These are phyloP conservation scores for Gallirallus australis DNA, from an alignment of 2,797 vertebrate species.

Conservation along the genomic window DNA sequence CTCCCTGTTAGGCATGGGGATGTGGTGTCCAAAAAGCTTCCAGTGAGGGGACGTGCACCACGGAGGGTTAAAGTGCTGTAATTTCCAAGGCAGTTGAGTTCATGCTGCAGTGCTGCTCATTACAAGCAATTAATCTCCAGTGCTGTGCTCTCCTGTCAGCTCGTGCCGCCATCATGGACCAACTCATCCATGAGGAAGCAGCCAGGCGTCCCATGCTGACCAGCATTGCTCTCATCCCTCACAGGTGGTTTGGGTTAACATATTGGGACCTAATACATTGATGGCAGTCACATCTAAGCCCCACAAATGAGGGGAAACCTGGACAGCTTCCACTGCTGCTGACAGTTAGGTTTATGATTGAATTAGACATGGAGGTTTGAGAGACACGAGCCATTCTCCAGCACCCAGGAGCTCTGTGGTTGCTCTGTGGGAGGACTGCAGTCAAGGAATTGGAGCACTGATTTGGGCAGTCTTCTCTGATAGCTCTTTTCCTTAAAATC, in stretches of 20 bases:
- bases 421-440: not conserved
- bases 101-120: constrained; percentile 40
- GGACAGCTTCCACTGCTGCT: not conserved
- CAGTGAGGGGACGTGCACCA: not conserved
- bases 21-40: not conserved
- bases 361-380: not conserved
- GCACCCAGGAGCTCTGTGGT: not conserved
- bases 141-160: constrained; percentile 48
- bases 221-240: not conserved
- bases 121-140: constrained; percentile 69
- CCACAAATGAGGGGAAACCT: not conserved
- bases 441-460: not conserved
- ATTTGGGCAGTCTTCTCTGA: not conserved
- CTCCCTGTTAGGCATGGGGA: not conserved
- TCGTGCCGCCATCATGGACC: not conserved
- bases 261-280: not conserved
- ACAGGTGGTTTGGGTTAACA: not conserved
- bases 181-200: constrained; percentile 34
- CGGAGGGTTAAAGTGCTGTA: constrained; percentile 23
- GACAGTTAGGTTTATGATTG: not conserved
- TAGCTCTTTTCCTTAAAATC: not conserved
- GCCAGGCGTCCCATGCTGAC: not conserved
- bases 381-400: not conserved
- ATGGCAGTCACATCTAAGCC: not conserved
- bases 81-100: not conserved